Evolutionary conservation across 2,888 invertebrate genomes (phyloP).

Genomic region (Ischnus inquisitorius): DNA sequence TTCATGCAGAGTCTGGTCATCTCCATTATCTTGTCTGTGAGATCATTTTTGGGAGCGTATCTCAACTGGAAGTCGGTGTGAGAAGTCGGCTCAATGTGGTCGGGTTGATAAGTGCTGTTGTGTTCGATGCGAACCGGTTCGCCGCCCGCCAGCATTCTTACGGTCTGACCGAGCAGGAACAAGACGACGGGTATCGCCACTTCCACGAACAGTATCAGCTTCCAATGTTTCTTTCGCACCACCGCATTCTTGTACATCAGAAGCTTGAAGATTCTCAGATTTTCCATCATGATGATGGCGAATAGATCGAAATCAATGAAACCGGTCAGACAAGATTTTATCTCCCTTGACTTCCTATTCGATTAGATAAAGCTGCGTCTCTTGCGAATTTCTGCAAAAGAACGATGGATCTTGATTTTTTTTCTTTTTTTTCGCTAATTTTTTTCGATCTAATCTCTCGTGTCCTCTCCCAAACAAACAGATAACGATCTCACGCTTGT

Average conservation of each 20-base stretch:
- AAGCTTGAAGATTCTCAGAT: slow-evolving; percentile 75
- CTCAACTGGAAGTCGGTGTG: slow-evolving; percentile 53
- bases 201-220: slow-evolving; percentile 78
- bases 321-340: neutral
- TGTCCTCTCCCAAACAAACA: neutral
- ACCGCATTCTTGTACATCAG: slow-evolving; percentile 81
- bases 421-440: neutral
- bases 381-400: neutral
- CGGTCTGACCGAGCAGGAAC: slow-evolving; percentile 77
- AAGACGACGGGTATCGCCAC: slow-evolving; percentile 78
- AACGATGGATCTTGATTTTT: no score
- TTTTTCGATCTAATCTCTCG: neutral
- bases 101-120: slow-evolving; percentile 74
- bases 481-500: neutral
- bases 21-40: slow-evolving; percentile 76
- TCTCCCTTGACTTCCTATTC: neutral
- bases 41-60: slow-evolving; percentile 77
- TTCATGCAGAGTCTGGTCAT: slow-evolving; percentile 75
- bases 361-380: neutral
- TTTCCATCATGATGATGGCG: slow-evolving; percentile 58
- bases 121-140: slow-evolving; percentile 70
- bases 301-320: neutral
- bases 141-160: slow-evolving; percentile 75
- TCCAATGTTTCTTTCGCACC: slow-evolving; percentile 82
- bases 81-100: slow-evolving; percentile 37